phyloP scores from a whole-genome alignment of 2,113 vertebrate species.

The Okapia johnstoni region DNA sequence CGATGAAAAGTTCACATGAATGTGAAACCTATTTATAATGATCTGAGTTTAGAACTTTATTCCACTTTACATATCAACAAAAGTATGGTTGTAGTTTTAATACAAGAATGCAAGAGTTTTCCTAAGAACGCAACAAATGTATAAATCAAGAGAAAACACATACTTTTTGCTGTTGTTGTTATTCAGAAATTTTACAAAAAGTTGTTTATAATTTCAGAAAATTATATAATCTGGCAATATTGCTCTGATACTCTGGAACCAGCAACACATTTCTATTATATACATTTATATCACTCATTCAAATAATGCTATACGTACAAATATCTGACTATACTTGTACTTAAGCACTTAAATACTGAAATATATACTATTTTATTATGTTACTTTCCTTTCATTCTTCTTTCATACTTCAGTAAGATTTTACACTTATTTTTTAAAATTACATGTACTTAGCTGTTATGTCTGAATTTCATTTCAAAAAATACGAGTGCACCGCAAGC shows the following conservation, averaged over 20 bases:
- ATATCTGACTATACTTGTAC: background rate
- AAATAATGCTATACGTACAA: background rate
- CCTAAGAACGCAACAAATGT: background rate
- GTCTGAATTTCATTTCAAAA: constrained; percentile 12
- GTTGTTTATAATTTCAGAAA: background rate
- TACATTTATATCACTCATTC: background rate
- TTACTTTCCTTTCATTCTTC: constrained; percentile 10
- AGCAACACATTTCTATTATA: background rate
- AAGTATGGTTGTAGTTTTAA: background rate
- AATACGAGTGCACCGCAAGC: background rate
- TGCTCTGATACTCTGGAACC: background rate
- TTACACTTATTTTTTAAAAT: background rate
- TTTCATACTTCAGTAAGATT: constrained; percentile 26
- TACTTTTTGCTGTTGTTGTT: background rate
- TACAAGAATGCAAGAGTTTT: background rate
- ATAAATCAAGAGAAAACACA: constrained; percentile 15
- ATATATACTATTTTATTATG: background rate
- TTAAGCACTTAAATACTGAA: background rate
- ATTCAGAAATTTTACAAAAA: background rate
- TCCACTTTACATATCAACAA: background rate
- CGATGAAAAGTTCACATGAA: background rate
- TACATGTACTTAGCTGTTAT: background rate
- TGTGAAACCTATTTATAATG: background rate
- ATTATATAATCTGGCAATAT: background rate
- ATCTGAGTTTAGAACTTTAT: background rate